These are phyloP conservation scores for Panopea generosa DNA, from an alignment of 2,888 invertebrate species.

Conservation along the genomic window DNA sequence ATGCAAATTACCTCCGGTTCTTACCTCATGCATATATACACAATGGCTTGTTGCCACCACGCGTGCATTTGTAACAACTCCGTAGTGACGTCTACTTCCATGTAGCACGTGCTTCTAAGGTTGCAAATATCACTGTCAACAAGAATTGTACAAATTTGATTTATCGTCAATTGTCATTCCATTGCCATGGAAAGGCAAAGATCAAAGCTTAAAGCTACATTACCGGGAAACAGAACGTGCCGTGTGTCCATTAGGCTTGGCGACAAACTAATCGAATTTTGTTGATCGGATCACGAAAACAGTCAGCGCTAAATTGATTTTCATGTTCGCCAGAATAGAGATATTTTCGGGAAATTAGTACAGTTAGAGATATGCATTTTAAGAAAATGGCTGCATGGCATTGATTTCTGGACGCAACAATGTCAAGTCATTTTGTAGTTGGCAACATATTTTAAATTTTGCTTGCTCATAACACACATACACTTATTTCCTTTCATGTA, in stretches of 20 bases:
- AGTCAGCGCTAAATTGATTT: slow-evolving; percentile 64
- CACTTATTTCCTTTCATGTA: no score
- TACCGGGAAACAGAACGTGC: slow-evolving; percentile 48
- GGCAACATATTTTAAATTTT: background rate
- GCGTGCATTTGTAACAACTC: background rate
- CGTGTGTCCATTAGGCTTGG: slow-evolving; percentile 62
- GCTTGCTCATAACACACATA: no score
- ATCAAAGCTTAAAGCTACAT: slow-evolving; percentile 61
- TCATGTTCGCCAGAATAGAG: slow-evolving; percentile 47
- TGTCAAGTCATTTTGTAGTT: background rate
- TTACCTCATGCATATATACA: slow-evolving; percentile 34
- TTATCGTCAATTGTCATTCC: slow-evolving; percentile 63
- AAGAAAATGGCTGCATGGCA: background rate
- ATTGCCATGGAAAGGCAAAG: slow-evolving; percentile 41
- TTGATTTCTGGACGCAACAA: background rate
- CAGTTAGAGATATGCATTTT: slow-evolving; percentile 3
- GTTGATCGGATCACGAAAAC: slow-evolving; percentile 59
- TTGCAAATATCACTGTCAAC: slow-evolving; percentile 51
- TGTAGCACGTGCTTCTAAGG: slow-evolving; percentile 45
- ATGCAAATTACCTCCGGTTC: slow-evolving; percentile 27
- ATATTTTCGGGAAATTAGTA: slow-evolving; percentile 56
- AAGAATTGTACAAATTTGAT: slow-evolving; percentile 56
- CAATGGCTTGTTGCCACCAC: slow-evolving; percentile 1
- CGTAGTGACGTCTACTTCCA: background rate
- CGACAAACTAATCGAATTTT: slow-evolving; percentile 65